A percentile compares a stretch with the other conserved stretches of the same genome.
Evolutionary conservation across 2,888 invertebrate genomes (phyloP).

Genomic region (Helicoverpa assulta): DNA sequence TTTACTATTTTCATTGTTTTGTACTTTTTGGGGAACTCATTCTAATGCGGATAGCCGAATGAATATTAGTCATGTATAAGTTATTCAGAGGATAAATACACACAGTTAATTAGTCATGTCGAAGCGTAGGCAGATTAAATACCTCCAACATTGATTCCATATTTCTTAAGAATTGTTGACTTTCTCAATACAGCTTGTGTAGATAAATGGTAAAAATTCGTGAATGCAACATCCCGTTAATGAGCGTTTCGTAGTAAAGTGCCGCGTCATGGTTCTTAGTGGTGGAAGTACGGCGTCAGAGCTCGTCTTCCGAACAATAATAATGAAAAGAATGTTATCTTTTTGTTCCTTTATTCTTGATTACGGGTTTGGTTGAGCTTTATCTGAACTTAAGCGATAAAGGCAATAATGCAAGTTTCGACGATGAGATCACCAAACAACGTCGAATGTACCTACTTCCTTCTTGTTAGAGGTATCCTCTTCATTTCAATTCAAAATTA

Average conservation of each 20-base stretch:
- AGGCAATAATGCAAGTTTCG: background rate
- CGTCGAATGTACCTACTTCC: background rate
- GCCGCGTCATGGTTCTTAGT: constrained; percentile 40
- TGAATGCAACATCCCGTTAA: constrained; percentile 52
- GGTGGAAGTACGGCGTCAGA: constrained; percentile 39
- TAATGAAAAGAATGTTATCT: constrained; percentile 29
- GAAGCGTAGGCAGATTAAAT: background rate
- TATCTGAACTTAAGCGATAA: constrained; percentile 13
- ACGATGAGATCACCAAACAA: background rate
- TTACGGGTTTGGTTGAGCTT: constrained; percentile 5
- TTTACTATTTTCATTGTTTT: background rate
- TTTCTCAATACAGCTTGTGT: constrained; percentile 17
- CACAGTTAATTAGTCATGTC: constrained; percentile 4
- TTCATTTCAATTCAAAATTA: too few species aligned
- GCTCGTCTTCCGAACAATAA: background rate
- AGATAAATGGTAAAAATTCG: constrained; percentile 45
- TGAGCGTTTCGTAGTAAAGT: constrained; percentile 51
- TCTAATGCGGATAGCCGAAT: background rate
- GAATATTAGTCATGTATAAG: too few species aligned
- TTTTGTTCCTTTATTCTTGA: constrained; percentile 27
- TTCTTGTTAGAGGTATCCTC: background rate
- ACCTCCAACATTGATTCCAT: constrained; percentile 1
- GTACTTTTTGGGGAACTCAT: background rate
- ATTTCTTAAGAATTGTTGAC: constrained; percentile 36
- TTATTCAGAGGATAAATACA: background rate